These are phyloP conservation scores for Paedocypris micromegethes DNA, from an alignment of 2,797 vertebrate species.

Conservation along the genomic window DNA sequence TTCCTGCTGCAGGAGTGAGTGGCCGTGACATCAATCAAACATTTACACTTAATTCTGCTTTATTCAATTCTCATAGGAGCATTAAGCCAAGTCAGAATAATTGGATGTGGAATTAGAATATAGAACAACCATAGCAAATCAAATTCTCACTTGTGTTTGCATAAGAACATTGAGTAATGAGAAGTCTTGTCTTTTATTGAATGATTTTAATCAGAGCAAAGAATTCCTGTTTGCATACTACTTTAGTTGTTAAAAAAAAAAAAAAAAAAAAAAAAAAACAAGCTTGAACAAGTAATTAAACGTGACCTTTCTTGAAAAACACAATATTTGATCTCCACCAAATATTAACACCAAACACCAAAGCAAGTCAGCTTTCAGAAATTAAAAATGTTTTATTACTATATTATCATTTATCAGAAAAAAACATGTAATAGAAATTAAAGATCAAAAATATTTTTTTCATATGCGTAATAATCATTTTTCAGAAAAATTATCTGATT, in stretches of 20 bases:
- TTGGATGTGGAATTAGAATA: slow-evolving; percentile 12
- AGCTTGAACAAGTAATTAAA: no score
- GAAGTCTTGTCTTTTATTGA: not conserved
- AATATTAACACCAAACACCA: no score
- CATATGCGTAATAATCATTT: no score
- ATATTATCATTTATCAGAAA: no score
- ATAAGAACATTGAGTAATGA: not conserved
- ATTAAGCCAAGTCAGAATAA: slow-evolving; percentile 10
- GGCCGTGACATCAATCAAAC: not conserved
- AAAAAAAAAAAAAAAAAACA: no score
- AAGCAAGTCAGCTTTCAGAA: no score
- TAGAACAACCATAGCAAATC: not conserved
- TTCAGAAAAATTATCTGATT: no score
- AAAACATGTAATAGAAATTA: no score
- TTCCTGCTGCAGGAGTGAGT: slow-evolving; percentile 7
- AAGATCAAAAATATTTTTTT: no score
- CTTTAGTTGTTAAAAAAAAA: not conserved
- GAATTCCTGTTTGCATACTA: not conserved
- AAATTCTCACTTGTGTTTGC: not conserved
- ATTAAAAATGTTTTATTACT: no score
- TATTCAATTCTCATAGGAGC: slow-evolving; percentile 3
- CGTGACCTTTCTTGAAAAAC: no score
- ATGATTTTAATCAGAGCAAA: not conserved
- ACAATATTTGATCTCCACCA: no score
- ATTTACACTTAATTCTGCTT: not conserved